These are phyloP conservation scores for Melanitta fusca DNA, from an alignment of 2,797 vertebrate species.

Conservation along the genomic window DNA sequence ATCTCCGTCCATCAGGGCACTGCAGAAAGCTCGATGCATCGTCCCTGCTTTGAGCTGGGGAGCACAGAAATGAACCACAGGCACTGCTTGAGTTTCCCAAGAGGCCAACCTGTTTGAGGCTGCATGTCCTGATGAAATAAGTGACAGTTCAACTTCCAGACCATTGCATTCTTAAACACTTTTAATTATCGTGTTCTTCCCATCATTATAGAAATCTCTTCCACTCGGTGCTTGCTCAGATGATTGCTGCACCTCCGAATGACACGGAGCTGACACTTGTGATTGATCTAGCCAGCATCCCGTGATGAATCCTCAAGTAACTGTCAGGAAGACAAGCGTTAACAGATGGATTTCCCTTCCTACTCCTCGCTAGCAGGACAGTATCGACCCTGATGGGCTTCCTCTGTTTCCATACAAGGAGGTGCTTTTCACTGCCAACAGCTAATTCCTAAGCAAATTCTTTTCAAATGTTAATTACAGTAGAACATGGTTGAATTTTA, in stretches of 20 bases:
- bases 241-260: background rate
- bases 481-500: slow-evolving; percentile 78
- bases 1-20: background rate
- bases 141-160: background rate
- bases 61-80: background rate
- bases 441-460: slow-evolving; percentile 84
- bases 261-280: background rate
- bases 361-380: background rate
- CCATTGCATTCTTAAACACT: background rate
- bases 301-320: background rate
- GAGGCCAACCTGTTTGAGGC: background rate
- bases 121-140: background rate
- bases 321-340: background rate
- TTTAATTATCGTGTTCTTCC: too few relatives aligned
- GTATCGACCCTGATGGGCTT: background rate
- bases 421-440: slow-evolving; percentile 61
- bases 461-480: slow-evolving; percentile 83
- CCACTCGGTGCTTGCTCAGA: background rate
- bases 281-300: background rate
- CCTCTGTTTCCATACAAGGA: background rate
- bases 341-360: background rate
- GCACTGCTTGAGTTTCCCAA: background rate
- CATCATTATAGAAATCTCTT: background rate
- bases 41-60: accelerated
- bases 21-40: accelerated